Base-by-base conservation (phyloP, 2,797 vertebrate species). In the Yasuhikotakia modesta region DNA sequence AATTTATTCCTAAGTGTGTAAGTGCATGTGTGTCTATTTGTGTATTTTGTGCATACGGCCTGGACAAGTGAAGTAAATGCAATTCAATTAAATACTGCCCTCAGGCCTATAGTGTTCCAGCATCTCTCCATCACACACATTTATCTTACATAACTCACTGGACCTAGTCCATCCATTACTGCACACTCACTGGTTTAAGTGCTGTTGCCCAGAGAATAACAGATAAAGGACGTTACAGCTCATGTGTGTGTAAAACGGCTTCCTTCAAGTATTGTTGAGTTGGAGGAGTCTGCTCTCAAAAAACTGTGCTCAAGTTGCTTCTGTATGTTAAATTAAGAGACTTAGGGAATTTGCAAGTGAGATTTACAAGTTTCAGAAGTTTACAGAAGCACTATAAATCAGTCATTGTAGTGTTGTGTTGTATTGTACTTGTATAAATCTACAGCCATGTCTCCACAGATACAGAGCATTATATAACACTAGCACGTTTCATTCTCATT, bases 1-100 rank as follows among this genome's bases (percentile, higher is more conserved):
- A 43, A 63, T 82, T 80, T 80, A 65, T 70, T 68, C 70, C 8
- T 73, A 69, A 64, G 72, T 52, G 79, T 57, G 50, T 27, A 4
- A 53, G 63, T 57, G 35, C 22, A 63, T 63, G 45, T 69, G 55
- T 57, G 64, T 57, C 21, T 71, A 17, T 76, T 35, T 68, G 35
- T 77, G 70, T 70, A 72, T 78, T 69, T 71, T 60, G 55, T 60
- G 68, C 76, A 78, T 78, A 78, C 32, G 86, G 73, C 65, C 83
- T 87, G 87, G 78, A 78, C 84, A 70, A 87, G 86, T 71, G 70
- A 88, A 88, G 83, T 90, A 90, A 89, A 91, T 90, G 85, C 79
- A 87, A 86, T 89, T 89, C 87, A 90, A 87, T 89, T 88, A 88
- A 85, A 85, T 87, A 81, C 81, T 85, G 78, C 85, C 90, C 88